Percentiles rank a stretch among this genome's conserved stretches.
These are phyloP conservation scores for Lepidurus couesii DNA, from an alignment of 1,140 invertebrate genomes.

Conservation along the genomic window DNA sequence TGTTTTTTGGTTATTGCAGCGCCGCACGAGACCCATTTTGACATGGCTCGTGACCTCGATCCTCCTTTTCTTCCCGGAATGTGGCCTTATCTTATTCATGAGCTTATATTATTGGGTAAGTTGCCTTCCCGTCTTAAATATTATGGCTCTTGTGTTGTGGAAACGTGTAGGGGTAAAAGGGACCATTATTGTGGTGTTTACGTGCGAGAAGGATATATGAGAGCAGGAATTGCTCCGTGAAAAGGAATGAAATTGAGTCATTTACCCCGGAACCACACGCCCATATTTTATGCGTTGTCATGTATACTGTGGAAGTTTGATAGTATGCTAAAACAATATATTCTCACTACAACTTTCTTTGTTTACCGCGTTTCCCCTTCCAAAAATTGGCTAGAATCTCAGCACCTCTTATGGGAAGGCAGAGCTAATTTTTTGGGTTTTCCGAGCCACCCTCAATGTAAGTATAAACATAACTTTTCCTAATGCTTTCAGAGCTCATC, in stretches of 20 bases:
- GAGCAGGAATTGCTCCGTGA: background rate
- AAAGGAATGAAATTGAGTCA: slow-evolving; percentile 15
- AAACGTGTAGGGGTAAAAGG: background rate
- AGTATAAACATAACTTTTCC: slow-evolving; percentile 48
- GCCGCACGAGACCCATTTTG: slow-evolving; percentile 54
- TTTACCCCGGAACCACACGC: background rate
- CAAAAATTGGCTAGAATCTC: slow-evolving; percentile 48
- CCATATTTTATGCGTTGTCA: background rate
- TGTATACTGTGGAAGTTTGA: background rate
- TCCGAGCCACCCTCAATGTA: slow-evolving; percentile 43
- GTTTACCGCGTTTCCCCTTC: background rate
- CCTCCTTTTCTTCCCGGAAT: slow-evolving; percentile 59
- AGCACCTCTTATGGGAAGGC: slow-evolving; percentile 55
- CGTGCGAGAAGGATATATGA: background rate
- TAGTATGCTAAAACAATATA: background rate
- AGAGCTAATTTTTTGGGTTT: slow-evolving; percentile 55
- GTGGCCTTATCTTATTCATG: slow-evolving; percentile 62
- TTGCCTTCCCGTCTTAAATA: slow-evolving; percentile 33
- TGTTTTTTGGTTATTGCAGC: slow-evolving; percentile 48
- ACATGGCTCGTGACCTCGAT: slow-evolving; percentile 59
- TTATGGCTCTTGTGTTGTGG: background rate
- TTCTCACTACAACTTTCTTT: slow-evolving; percentile 29
- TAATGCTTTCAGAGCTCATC: background rate
- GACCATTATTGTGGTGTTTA: background rate
- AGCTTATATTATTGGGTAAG: slow-evolving; percentile 62